Base-by-base conservation (phyloP, 1,140 invertebrate species). In the Agrypnia vestita region DNA sequence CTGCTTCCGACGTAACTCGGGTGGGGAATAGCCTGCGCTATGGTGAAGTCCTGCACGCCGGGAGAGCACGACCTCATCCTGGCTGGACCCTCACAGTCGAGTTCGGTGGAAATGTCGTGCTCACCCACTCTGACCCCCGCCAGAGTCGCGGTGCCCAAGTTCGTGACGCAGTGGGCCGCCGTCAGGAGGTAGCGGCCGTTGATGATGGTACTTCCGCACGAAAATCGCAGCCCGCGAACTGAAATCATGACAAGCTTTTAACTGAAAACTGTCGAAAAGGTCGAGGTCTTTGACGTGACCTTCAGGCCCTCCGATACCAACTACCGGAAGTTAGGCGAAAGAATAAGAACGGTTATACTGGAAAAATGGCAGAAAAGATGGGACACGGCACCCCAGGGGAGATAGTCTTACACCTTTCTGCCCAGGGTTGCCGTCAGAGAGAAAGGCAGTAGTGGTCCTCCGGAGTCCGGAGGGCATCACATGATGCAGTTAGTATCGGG, bases 101-200 rank as follows among this genome's bases (percentile, higher is more conserved):
- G 86, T 49, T 91, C 88, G 0, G 85, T 90, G 17, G 84, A 85
- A 0, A 91, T 85, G 80, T 94, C 90, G 81, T 94, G 90, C 69
- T 95, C 93, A 9, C 93, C 93, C 0, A 94, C 85, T 53, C 93
- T 86, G 0, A 93, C 91, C 17, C 88, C 88, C 76, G 84, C 80
- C 51, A 91, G 76, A 61, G 78, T 85, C 64, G 87, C 76, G 76
- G 86, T 84, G 0, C 46, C 47, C 21, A 92, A 82, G 9, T 86
- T 84, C 1, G 88, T 89, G 8, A 94, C 89, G 73, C 93, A 94
- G 82, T 94, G 94, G 0, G 93, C 94, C 1, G 94, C 94, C 0
- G 93, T 95, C 13, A 95, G 85, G 46, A 95, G 89, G 82, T 94
- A 94, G 82, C 91, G 87, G 51, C 91, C 85, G 56, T 90, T 92